A percentile compares a stretch with the other conserved stretches of the same genome.
Evolutionary conservation across 1,140 invertebrate species (phyloP).

Genomic region (Meloidogyne hapla): DNA sequence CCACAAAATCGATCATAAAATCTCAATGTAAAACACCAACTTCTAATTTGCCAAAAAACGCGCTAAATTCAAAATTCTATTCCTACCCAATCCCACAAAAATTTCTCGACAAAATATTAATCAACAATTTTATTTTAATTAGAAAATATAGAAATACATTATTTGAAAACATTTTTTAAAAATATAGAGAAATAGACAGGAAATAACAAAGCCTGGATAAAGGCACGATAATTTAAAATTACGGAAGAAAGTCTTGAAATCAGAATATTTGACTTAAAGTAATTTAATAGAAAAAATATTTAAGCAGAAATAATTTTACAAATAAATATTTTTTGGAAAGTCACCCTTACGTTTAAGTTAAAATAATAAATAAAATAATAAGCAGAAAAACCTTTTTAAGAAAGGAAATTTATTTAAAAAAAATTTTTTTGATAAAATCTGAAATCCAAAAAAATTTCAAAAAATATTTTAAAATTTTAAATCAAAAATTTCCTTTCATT

Average conservation of each 20-base stretch:
- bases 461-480: background rate
- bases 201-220: background rate
- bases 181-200: background rate
- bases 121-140: background rate
- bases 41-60: background rate
- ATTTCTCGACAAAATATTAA: background rate
- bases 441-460: background rate
- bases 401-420: background rate
- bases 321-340: background rate
- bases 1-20: background rate
- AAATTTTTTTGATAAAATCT: background rate
- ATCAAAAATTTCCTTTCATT: background rate
- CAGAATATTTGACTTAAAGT: background rate
- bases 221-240: conserved; percentile 7
- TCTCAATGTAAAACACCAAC: background rate
- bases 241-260: background rate
- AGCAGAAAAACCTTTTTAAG: background rate
- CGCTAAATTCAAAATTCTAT: background rate
- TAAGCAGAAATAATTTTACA: background rate
- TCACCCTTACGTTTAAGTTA: background rate
- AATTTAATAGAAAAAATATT: background rate
- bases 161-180: background rate
- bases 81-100: background rate
- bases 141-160: background rate
- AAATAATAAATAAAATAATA: conserved; percentile 14